These are phyloP conservation scores for Plusia festucae DNA, from an alignment of 2,888 invertebrate species.

Conservation along the genomic window DNA sequence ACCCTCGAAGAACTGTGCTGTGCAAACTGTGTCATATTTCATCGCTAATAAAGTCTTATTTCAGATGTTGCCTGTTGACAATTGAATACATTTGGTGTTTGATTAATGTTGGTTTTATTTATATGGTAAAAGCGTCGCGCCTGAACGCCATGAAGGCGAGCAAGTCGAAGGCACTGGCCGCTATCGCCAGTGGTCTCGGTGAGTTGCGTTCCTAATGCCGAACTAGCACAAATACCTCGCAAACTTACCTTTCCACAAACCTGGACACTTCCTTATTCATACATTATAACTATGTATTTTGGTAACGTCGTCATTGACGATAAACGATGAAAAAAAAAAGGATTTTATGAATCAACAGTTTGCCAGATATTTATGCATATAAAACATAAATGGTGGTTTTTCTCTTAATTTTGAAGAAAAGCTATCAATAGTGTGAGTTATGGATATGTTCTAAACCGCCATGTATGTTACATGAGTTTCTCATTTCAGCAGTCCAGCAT, in stretches of 20 bases:
- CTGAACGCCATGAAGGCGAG: slow-evolving; percentile 92
- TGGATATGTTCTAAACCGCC: slow-evolving; percentile 65
- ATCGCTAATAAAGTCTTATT: slow-evolving; percentile 87
- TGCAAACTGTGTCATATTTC: slow-evolving; percentile 70
- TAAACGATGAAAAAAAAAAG: no score
- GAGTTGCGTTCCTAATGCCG: slow-evolving; percentile 88
- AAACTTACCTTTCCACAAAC: slow-evolving; percentile 23
- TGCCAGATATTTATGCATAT: slow-evolving; percentile 74
- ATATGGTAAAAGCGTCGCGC: slow-evolving; percentile 91
- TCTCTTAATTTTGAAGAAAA: slow-evolving; percentile 31
- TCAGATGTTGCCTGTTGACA: slow-evolving; percentile 82
- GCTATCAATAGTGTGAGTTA: slow-evolving; percentile 29
- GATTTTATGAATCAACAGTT: slow-evolving; percentile 58
- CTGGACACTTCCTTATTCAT: background rate
- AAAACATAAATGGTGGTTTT: slow-evolving; percentile 77
- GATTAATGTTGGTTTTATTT: slow-evolving; percentile 90
- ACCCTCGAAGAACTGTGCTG: slow-evolving; percentile 70
- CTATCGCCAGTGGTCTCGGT: slow-evolving; percentile 97
- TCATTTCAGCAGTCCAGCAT: slow-evolving; percentile 77
- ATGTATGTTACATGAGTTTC: slow-evolving; percentile 70
- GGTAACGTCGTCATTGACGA: background rate
- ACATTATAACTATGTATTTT: background rate
- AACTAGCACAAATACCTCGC: slow-evolving; percentile 57
- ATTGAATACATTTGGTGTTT: slow-evolving; percentile 84
- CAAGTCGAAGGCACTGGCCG: slow-evolving; percentile 96